These are phyloP conservation scores for Herpailurus yagouaroundi DNA, from an alignment of 2,113 vertebrate species.

Conservation along the genomic window DNA sequence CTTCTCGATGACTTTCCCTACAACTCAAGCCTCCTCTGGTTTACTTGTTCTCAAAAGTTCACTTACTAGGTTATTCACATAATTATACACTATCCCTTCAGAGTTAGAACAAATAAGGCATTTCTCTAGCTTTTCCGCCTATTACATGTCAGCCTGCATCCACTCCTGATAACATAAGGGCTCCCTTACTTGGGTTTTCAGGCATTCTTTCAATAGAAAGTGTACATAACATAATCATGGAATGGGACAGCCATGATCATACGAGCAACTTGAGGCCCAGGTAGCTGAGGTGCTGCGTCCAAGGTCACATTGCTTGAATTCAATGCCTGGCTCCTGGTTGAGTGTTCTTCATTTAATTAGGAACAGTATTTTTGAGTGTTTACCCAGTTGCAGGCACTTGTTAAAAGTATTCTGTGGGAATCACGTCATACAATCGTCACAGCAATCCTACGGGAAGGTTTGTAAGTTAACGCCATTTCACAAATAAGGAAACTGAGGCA, in stretches of 20 bases:
- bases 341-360: not conserved
- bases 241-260: not conserved
- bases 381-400: not conserved
- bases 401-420: not conserved
- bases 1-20: not conserved
- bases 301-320: not conserved
- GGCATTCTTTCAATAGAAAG: not conserved
- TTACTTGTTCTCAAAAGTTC: not conserved
- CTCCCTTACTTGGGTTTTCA: not conserved
- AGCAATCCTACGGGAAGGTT: not conserved
- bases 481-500: slow-evolving; percentile 15
- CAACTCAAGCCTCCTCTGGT: not conserved
- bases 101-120: not conserved
- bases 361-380: not conserved
- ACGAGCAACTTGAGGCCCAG: not conserved
- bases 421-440: not conserved
- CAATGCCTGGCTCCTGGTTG: not conserved
- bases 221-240: not conserved
- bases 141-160: not conserved
- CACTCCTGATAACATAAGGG: not conserved
- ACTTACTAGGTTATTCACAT: not conserved
- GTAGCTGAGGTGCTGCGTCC: not conserved
- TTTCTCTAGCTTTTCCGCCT: not conserved
- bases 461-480: not conserved
- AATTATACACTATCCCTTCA: not conserved